Percentiles rank a stretch among this genome's conserved stretches.
phyloP scores from a whole-genome alignment of 2,888 invertebrate species.

The Hermodice carunculata region DNA sequence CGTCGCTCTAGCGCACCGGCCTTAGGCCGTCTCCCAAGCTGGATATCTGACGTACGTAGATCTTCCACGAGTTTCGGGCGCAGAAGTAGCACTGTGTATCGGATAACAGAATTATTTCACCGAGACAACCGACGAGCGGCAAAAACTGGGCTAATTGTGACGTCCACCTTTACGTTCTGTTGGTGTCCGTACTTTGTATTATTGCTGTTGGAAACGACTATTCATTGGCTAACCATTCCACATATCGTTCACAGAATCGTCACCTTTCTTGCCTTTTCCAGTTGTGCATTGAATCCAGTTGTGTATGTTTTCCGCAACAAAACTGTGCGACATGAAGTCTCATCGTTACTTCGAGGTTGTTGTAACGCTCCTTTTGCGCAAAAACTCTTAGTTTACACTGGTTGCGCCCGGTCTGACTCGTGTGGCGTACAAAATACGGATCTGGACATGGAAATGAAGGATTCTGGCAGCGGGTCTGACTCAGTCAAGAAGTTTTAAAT shows the following conservation, averaged over 20 bases:
- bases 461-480: too few species aligned
- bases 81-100: slow-evolving; percentile 5
- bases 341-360: too few species aligned
- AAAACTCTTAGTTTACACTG: too few species aligned
- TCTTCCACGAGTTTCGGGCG: too few species aligned
- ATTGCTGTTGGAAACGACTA: slow-evolving; percentile 39
- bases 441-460: too few species aligned
- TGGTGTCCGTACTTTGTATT: slow-evolving; percentile 73
- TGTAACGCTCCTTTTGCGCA: too few species aligned
- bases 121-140: slow-evolving; percentile 91
- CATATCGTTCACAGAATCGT: slow-evolving; percentile 68
- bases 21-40: background rate
- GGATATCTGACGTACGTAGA: too few species aligned
- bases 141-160: slow-evolving; percentile 84
- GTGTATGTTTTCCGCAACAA: slow-evolving; percentile 82
- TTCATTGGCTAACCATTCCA: slow-evolving; percentile 27
- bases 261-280: slow-evolving; percentile 73
- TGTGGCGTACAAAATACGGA: too few species aligned
- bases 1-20: slow-evolving; percentile 13
- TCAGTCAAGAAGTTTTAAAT: too few species aligned
- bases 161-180: slow-evolving; percentile 77
- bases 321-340: too few species aligned
- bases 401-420: too few species aligned
- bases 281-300: slow-evolving; percentile 79
- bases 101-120: slow-evolving; percentile 72